Base-by-base conservation (phyloP, 2,113 vertebrate species). In the Meriones unguiculatus region DNA sequence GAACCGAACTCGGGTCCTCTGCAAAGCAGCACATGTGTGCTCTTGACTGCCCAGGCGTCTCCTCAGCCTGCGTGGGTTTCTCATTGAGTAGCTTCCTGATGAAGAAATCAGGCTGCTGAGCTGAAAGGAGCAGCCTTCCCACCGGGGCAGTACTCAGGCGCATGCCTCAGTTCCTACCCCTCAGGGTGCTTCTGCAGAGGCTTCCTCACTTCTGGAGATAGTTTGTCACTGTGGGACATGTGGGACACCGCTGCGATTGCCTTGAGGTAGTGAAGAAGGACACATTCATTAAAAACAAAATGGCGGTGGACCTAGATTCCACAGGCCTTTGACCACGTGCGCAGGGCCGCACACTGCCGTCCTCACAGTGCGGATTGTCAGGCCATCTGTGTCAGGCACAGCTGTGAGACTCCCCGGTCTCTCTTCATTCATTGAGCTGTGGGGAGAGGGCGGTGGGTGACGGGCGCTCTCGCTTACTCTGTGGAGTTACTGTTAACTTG, bases 321-420 rank as follows among this genome's bases (percentile, higher is more conserved):
- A 24, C 32, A 52, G 50, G 76, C 20, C 30, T 80, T 18, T 54
- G 50, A 54, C 9, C 30, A 20, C 1, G 50, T 32, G 3, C 35
- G 30, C 77, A 35, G 77, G 25, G 76, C 14, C 1, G 15, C 76
- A 52, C 5, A 28, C 13, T 30, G 4, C 46, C 32, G 3, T 62
- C 84, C 57, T 89, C 10, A 24, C 28, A n/a, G 11, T n/a, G 10
- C 2, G 0, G 20, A n/a, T 54, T 25, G 32, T 28, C 4, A 15
- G 13, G 38, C 59, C 4, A 0, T 67, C 57, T 59, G 0, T 11
- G 1, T 85, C 3, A 17, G 70, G 17, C 10, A 25, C 7, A 64
- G 28, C 2, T 41, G 72, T 72, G 65, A 69, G 57, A 88, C 76
- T 77, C 77, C 57, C 18, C 38, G 18, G 8, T 67, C 59, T 17